A percentile compares a stretch with the other conserved stretches of the same genome.
These are phyloP conservation scores for Psittacula derbiana DNA, from an alignment of 2,797 vertebrate species.

Conservation along the genomic window DNA sequence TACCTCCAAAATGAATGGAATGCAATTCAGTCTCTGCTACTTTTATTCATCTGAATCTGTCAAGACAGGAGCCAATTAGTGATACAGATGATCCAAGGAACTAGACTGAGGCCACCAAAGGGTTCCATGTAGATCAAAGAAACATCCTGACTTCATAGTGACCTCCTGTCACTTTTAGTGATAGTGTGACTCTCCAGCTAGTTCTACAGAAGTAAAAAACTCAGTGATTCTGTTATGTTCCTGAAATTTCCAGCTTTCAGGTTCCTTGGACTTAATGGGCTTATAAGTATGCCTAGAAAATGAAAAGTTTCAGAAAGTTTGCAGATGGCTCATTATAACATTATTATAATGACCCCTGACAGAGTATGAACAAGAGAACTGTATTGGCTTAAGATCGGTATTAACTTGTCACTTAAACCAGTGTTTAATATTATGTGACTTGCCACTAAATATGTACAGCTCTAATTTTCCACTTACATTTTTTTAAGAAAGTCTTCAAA, in stretches of 20 bases:
- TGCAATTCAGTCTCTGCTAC: neutral
- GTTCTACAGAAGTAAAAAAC: neutral
- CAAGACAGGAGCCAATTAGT: conserved; percentile 17
- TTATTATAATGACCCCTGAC: neutral
- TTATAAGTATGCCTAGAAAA: neutral
- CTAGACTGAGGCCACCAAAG: neutral
- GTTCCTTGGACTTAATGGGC: neutral
- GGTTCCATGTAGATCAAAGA: neutral
- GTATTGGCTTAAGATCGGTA: neutral
- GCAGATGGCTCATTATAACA: neutral
- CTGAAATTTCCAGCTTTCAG: neutral
- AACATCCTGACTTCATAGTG: neutral
- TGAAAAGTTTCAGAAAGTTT: neutral
- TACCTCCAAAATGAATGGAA: neutral
- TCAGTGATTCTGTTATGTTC: neutral
- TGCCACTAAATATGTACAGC: neutral
- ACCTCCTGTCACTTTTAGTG: neutral
- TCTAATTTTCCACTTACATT: neutral
- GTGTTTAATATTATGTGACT: neutral
- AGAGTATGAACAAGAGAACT: neutral
- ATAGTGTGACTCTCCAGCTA: neutral
- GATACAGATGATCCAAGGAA: neutral
- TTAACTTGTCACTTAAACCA: neutral
- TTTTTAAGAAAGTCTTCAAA: neutral
- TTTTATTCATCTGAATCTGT: neutral